Evolutionary conservation across 2,888 invertebrate species (phyloP).

Genomic region (Eilema griseolum): DNA sequence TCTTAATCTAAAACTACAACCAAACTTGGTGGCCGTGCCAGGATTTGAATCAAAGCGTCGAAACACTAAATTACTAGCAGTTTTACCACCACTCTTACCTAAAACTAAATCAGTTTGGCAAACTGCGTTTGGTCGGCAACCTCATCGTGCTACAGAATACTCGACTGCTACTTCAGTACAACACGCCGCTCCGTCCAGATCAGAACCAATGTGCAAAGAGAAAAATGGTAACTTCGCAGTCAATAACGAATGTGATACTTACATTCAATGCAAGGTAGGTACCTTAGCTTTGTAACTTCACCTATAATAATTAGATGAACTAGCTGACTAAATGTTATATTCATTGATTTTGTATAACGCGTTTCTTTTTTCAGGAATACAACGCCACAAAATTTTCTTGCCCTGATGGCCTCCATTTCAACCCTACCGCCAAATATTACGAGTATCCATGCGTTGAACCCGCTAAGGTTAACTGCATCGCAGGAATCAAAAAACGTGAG

Average conservation of each 20-base stretch:
- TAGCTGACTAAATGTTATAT: neutral
- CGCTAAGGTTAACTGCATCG: slow-evolving; percentile 90
- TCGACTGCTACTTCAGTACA: neutral
- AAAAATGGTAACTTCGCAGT: slow-evolving; percentile 72
- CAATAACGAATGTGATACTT: slow-evolving; percentile 89
- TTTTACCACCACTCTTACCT: slow-evolving; percentile 29
- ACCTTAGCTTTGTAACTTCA: neutral
- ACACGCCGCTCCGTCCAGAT: slow-evolving; percentile 14
- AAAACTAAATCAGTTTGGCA: neutral
- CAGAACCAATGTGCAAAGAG: slow-evolving; percentile 36
- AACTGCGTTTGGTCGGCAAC: neutral
- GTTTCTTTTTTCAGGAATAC: slow-evolving; percentile 76
- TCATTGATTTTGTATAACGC: neutral
- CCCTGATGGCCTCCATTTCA: slow-evolving; percentile 91
- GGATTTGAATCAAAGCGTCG: neutral
- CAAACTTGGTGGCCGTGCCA: neutral
- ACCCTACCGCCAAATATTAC: slow-evolving; percentile 86
- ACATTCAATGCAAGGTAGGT: slow-evolving; percentile 87
- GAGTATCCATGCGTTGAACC: slow-evolving; percentile 92
- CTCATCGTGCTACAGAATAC: neutral
- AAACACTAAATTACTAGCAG: neutral
- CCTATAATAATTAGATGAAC: neutral
- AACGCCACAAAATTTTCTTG: slow-evolving; percentile 89
- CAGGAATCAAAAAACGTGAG: slow-evolving; percentile 77
- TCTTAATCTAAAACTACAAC: neutral